Base-by-base conservation (phyloP, 2,113 vertebrate species). In the Melanostigma gelatinosum region DNA sequence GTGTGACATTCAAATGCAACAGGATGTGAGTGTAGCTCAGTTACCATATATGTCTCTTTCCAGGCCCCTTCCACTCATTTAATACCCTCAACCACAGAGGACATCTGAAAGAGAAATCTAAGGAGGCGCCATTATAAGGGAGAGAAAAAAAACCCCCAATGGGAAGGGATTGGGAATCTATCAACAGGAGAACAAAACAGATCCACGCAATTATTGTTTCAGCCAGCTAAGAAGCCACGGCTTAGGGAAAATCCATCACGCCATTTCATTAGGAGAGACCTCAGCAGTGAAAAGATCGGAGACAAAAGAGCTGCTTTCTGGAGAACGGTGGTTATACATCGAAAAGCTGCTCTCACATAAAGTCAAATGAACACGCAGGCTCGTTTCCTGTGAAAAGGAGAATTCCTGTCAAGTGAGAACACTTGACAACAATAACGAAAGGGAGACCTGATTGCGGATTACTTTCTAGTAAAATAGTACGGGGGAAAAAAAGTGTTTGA, bases 231-330 rank as follows among this genome's bases (percentile, higher is more conserved):
- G 73, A 89, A 79, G 71, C 72, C 10, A 4, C 36, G 77, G 90
- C 84, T 92, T 87, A 89, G 86, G 85, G 52, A 81, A 89, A 92
- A 93, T 93, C 90, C 85, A 92, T 92, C 86, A 88, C 63, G 85
- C 79, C 79, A 85, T 92, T 90, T 91, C 73, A 89, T 90, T 88
- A 89, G 70, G 40, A 86, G 61, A 83, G 50, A 83, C 83, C 52
- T 78, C 40, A 64, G 76, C 70, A 13, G 52, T 70, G 82, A 85
- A 88, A 88, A 83, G 84, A 78, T 80, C 55, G 55, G 66, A 83
- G 74, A 90, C 91, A 91, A 87, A 80, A 63, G 65, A 77, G 44
- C 55, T 65, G 58, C 84, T 87, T 89, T 88, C 70, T 79, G 50
- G 22, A 86, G 62, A 84, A 80, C 40, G 11, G 73, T 48, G 69